Percentiles rank a stretch among this genome's conserved stretches.
phyloP scores from a whole-genome alignment of 2,797 vertebrate genomes.

The Chrosomus eos region DNA sequence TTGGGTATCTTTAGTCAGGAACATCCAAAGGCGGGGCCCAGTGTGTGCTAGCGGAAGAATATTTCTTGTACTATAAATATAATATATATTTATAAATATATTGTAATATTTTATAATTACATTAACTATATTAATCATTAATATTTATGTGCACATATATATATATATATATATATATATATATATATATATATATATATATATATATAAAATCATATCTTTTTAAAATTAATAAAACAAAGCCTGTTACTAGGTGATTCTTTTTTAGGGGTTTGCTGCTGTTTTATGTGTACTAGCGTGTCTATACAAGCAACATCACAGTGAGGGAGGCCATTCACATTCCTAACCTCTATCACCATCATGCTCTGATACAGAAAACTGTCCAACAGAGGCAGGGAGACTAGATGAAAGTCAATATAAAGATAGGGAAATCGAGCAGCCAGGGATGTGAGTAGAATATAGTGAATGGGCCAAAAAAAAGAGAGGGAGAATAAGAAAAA shows the following conservation, averaged over 20 bases:
- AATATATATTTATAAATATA: no score
- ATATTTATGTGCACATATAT: no score
- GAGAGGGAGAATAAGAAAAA: slow-evolving; percentile 60
- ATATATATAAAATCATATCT: not conserved
- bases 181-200: no score
- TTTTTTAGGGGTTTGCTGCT: not conserved
- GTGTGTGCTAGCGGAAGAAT: no score
- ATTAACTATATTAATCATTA: no score
- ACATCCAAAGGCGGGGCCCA: no score
- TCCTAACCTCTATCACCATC: slow-evolving; percentile 26
- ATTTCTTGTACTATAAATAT: no score
- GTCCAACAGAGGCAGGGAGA: slow-evolving; percentile 5
- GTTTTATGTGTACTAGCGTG: slow-evolving; percentile 2
- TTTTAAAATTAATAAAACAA: not conserved
- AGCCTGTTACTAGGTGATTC: not conserved
- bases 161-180: no score
- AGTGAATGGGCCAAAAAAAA: slow-evolving; percentile 10
- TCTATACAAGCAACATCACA: slow-evolving; percentile 16
- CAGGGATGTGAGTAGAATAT: not conserved
- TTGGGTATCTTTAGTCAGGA: not conserved
- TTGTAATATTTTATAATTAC: no score
- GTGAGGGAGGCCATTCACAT: slow-evolving; percentile 14
- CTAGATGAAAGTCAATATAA: slow-evolving; percentile 17
- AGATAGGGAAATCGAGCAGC: slow-evolving; percentile 11
- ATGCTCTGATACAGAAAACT: not conserved